Base-by-base conservation (phyloP, 2,888 invertebrate genomes). In the Scaptomyza reducta region DNA sequence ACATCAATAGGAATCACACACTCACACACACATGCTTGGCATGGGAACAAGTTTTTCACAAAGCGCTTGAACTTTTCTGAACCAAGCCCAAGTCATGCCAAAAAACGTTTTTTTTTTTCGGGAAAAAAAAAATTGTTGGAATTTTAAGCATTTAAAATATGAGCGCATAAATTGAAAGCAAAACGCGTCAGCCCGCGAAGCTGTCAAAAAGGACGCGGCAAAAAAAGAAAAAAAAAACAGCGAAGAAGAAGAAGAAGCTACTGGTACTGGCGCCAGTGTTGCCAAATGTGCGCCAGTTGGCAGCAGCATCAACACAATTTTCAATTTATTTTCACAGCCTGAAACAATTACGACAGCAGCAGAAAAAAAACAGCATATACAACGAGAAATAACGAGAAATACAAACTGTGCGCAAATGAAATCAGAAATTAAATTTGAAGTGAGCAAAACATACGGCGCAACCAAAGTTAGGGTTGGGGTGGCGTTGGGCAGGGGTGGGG, bases 261-360 rank as follows among this genome's bases (percentile, higher is more conserved):
- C 40, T 1, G 42, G 41, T 57, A 40, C 9, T 29, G 50, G 38
- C 56, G 50, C 45, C 63, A 54, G 46, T 54, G 63, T 44, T 61
- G 50, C 38, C 62, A 64, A 47, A 45, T 40, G 31, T 63, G 83
- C 79, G 79, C 85, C 80, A 85, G 82, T 79, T 81, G 83, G 85
- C 86, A 74, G 29, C 49, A 49, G 31, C 31, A 31, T 27, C 66
- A 67, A 44, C 16, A 40, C 16, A 74, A 75, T 67, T 84, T 86
- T 87, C 83, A 87, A 83, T 83, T 83, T 83, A 87, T 87, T 83
- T 86, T 86, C 83, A 81, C 83, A 86, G 87, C 74, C 83, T 87
- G 84, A 79, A 83, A 87, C 83, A 83, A 83, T 86, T 83, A 87
- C 74, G 72, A 45, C 22, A 47, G 44, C 22, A 10, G 14, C 6